phyloP scores from a whole-genome alignment of 2,888 invertebrate genomes.

The Mythimna vitellina region DNA sequence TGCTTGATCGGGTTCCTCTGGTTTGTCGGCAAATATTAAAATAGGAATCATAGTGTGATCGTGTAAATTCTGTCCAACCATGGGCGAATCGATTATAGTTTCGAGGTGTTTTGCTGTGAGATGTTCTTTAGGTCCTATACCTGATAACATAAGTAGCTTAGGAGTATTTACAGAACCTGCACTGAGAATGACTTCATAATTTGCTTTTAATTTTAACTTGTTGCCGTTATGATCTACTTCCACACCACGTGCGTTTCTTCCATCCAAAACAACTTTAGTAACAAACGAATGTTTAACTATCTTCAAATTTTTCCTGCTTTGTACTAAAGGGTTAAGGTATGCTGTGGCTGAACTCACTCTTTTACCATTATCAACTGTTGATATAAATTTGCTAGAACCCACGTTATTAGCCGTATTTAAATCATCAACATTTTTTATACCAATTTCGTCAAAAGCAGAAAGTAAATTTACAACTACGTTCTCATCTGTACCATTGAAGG shows the following conservation, averaged over 20 bases:
- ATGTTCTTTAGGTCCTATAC: slow-evolving; percentile 56
- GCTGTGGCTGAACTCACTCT: slow-evolving; percentile 44
- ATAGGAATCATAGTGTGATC: slow-evolving; percentile 46
- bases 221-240: slow-evolving; percentile 34
- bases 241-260: slow-evolving; percentile 36
- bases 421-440: slow-evolving; percentile 42
- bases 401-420: slow-evolving; percentile 46
- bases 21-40: slow-evolving; percentile 30
- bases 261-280: slow-evolving; percentile 42
- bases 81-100: slow-evolving; percentile 43
- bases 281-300: slow-evolving; percentile 49
- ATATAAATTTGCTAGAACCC: slow-evolving; percentile 33
- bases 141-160: slow-evolving; percentile 60
- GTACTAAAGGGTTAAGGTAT: slow-evolving; percentile 45
- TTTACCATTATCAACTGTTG: slow-evolving; percentile 37
- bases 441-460: slow-evolving; percentile 49
- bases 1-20: background rate
- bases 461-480: slow-evolving; percentile 16
- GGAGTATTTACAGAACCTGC: slow-evolving; percentile 53
- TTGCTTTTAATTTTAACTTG: slow-evolving; percentile 31
- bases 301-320: slow-evolving; percentile 47
- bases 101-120: slow-evolving; percentile 34
- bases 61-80: slow-evolving; percentile 59
- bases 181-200: slow-evolving; percentile 54
- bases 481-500: slow-evolving; percentile 41